These are phyloP conservation scores for Proteles cristata DNA, from an alignment of 2,113 vertebrate species.

Conservation along the genomic window DNA sequence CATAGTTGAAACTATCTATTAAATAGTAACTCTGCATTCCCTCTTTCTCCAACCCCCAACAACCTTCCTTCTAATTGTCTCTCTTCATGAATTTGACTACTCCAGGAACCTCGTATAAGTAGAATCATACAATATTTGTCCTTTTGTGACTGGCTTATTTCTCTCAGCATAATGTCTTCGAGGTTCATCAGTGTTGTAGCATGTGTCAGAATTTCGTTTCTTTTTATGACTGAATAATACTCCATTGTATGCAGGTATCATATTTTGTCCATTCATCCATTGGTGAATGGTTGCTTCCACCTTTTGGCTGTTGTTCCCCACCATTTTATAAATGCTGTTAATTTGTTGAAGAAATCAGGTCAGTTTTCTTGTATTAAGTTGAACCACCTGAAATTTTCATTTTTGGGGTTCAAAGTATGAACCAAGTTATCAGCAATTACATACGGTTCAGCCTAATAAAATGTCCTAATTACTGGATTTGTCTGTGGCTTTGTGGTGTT, in stretches of 20 bases:
- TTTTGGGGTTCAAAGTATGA: conserved; percentile 40
- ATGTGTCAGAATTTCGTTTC: background rate
- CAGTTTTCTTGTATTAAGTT: background rate
- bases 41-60: background rate
- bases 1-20: background rate
- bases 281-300: background rate
- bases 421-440: background rate
- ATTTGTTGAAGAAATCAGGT: background rate
- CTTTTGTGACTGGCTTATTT: conserved; percentile 36
- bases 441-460: background rate
- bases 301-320: background rate
- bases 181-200: background rate
- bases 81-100: conserved; percentile 30
- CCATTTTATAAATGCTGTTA: background rate
- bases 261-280: background rate
- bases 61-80: background rate
- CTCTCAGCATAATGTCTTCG: background rate
- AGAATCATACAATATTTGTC: background rate
- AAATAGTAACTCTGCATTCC: background rate
- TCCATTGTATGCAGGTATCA: background rate
- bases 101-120: background rate
- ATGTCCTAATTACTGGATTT: background rate
- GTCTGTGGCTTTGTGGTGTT: background rate
- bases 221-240: background rate
- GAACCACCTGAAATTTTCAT: background rate